phyloP scores from a whole-genome alignment of 2,113 vertebrate genomes.

The Cyprichromis sp. region DNA sequence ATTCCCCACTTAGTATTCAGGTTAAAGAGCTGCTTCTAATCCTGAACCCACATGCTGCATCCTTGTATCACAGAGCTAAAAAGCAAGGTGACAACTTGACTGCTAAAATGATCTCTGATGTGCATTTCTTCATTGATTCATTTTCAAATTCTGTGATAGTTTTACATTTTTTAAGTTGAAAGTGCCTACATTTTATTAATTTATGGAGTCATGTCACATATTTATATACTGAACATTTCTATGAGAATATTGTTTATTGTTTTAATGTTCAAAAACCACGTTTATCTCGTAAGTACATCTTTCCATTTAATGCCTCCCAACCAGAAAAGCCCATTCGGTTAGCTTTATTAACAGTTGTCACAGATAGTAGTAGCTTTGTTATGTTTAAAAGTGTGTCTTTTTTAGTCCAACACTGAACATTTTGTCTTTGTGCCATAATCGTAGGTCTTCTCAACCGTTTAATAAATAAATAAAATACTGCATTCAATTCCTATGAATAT shows the following conservation, averaged over 20 bases:
- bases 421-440: not conserved
- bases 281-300: not conserved
- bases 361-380: not conserved
- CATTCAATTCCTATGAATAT: not conserved
- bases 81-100: not conserved
- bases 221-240: not conserved
- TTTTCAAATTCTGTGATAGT: not conserved
- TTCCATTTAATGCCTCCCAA: not conserved
- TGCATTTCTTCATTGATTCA: not conserved
- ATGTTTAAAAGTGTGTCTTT: not conserved
- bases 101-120: not conserved
- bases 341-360: not conserved
- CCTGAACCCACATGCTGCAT: not conserved
- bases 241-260: not conserved
- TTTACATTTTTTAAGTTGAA: not conserved
- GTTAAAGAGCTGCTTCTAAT: not conserved
- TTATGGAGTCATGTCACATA: not conserved
- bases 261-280: not conserved
- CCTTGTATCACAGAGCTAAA: not conserved
- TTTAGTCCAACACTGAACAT: not conserved
- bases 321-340: not conserved
- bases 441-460: not conserved
- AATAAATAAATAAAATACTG: not conserved
- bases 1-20: conserved; percentile 3
- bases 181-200: not conserved